Percentiles rank a stretch among this genome's conserved stretches.
These are phyloP conservation scores for Pristionchus pacificus DNA, from an alignment of 1,140 invertebrate species.

Conservation along the genomic window DNA sequence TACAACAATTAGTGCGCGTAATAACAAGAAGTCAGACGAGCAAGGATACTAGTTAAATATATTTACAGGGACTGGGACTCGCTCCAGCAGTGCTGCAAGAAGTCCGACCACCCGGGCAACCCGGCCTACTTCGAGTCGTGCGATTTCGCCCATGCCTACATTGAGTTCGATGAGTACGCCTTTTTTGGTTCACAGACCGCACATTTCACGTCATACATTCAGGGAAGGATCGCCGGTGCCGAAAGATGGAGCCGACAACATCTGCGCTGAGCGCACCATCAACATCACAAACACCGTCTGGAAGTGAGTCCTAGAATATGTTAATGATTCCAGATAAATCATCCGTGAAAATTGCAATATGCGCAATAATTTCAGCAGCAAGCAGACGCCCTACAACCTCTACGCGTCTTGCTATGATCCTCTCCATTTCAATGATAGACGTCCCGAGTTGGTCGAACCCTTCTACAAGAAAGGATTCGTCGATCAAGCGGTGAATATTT, in stretches of 20 bases:
- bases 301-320: too few species aligned
- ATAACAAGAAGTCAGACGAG: too few species aligned
- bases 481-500: neutral
- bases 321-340: too few species aligned
- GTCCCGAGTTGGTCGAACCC: too few species aligned
- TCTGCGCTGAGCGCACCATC: too few species aligned
- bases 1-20: too few species aligned
- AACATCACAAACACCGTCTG: conserved; percentile 23
- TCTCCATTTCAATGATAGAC: neutral
- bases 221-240: too few species aligned
- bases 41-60: too few species aligned
- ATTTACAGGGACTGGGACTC: conserved; percentile 17
- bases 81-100: conserved; percentile 7
- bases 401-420: neutral
- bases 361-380: neutral
- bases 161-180: conserved; percentile 29
- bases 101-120: conserved; percentile 2
- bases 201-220: too few species aligned
- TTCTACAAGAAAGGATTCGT: neutral
- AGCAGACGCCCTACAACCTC: neutral
- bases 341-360: too few species aligned
- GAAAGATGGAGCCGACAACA: conserved; percentile 17
- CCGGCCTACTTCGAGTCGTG: conserved; percentile 39
- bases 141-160: conserved; percentile 44
- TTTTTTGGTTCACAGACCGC: too few species aligned